phyloP scores from a whole-genome alignment of 2,113 vertebrate genomes.

The Engraulis encrasicolus region DNA sequence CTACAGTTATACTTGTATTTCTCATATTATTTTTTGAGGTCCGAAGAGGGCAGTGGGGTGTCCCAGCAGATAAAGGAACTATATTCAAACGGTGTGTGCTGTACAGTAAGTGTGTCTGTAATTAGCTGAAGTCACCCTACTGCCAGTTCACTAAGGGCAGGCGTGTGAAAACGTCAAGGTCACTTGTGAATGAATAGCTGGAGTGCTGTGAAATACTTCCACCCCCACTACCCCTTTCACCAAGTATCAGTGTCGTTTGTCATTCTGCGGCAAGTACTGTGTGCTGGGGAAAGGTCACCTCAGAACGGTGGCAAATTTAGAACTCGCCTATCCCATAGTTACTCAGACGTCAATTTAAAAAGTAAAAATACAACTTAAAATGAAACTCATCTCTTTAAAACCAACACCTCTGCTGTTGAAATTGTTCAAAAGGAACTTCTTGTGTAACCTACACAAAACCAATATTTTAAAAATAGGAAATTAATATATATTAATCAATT shows the following conservation, averaged over 20 bases:
- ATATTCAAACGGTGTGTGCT: neutral
- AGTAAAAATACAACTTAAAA: too few relatives aligned
- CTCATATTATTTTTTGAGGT: too few relatives aligned
- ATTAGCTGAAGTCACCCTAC: neutral
- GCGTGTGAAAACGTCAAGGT: neutral
- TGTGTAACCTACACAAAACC: too few relatives aligned
- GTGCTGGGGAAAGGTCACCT: neutral
- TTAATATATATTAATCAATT: too few relatives aligned
- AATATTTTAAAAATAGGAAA: too few relatives aligned
- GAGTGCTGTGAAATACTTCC: slow-evolving; percentile 1
- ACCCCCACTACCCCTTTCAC: neutral
- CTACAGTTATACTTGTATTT: too few relatives aligned
- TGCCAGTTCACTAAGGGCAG: neutral
- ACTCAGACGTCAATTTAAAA: too few relatives aligned
- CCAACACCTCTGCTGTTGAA: too few relatives aligned
- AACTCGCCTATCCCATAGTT: neutral
- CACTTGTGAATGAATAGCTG: neutral
- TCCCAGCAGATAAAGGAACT: neutral
- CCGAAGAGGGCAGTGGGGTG: too few relatives aligned
- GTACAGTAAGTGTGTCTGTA: neutral
- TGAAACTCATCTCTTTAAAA: too few relatives aligned
- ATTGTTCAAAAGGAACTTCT: too few relatives aligned
- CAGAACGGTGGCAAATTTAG: neutral
- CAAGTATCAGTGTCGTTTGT: neutral
- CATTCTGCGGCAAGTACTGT: neutral